Conservation (phyloP, 1,140 invertebrate species). For the Pachypeltis micranthus region DNA sequence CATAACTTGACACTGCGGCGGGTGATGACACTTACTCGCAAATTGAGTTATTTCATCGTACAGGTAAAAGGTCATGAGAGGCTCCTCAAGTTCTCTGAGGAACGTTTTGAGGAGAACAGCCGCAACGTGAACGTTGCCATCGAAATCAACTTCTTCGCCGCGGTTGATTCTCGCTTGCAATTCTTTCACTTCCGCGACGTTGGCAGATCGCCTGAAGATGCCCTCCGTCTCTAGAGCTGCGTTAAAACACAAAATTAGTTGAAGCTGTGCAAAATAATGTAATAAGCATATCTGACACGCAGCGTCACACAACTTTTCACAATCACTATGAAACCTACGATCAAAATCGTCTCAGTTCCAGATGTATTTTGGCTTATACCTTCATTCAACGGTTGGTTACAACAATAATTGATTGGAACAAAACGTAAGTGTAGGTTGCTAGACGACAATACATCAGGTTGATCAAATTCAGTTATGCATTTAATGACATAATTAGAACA, state of each 20-base stretch:
- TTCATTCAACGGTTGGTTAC: too few relatives aligned
- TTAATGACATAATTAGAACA: too few relatives aligned
- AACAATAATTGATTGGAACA: too few relatives aligned
- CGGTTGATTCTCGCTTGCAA: constrained; percentile 74
- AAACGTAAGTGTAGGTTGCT: too few relatives aligned
- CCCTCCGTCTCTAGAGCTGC: constrained; percentile 88
- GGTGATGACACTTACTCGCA: constrained; percentile 53
- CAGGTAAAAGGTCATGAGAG: constrained; percentile 84
- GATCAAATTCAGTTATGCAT: too few relatives aligned
- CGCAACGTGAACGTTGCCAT: constrained; percentile 75
- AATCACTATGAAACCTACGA: too few relatives aligned
- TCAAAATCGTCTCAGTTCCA: too few relatives aligned
- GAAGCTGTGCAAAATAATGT: too few relatives aligned
- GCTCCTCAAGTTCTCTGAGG: constrained; percentile 84
- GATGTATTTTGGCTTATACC: too few relatives aligned
- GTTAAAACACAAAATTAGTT: constrained; percentile 31
- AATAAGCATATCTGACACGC: too few relatives aligned
- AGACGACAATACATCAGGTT: too few relatives aligned
- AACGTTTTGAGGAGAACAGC: constrained; percentile 92
- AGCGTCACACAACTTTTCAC: too few relatives aligned
- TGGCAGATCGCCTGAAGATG: constrained; percentile 84
- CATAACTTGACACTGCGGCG: background rate
- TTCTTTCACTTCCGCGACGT: constrained; percentile 67
- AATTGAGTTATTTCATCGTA: constrained; percentile 90
- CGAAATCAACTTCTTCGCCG: constrained; percentile 68